Evolutionary conservation across 2,113 vertebrate species (phyloP), one percentile per base, ranked within the genome.

Genomic region (Hystrix cristata): DNA sequence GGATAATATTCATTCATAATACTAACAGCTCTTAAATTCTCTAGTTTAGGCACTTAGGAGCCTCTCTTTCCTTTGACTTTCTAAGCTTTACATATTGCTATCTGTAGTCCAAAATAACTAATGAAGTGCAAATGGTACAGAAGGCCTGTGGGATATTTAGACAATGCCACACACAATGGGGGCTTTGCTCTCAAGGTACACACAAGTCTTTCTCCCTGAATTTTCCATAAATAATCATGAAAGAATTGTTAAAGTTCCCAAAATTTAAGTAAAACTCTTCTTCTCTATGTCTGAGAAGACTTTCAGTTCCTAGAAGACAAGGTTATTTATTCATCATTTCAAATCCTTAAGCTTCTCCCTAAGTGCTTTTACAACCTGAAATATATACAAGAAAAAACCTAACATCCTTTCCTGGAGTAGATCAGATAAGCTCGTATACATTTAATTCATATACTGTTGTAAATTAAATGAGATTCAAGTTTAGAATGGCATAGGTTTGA

Each of bases 171-270:
- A 88, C 90, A 83, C 60, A 96, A 65, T 7, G 81, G 46, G 18
- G 86, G 12, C 16, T 94, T 96, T 96, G 74, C 55, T 93, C n/a
- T 91, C 27, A 88, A 91, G 51, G 27, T 72, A 64, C 10, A n/a
- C 62, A 31, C 48, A 87, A 38, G 69, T 38, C 29, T 94, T 94
- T 90, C 80, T 93, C 65, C 93, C 29, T 65, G 53, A 90, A 21
- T 65, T 97, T 96, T 84, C 38, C n/a, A 82, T 38, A 95, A 96
- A 89, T 14, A 93, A 93, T 57, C 97, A 95, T 96, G 18, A 93
- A 94, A 95, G 55, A 82, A 93, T 89, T 96, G 79, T 89, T 86
- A 95, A 86, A 76, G 11, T 91, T 90, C 91, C 34, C 64, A 72
- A 78, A 79, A 84, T 85, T 91, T 80, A 90, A 87, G 31, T 78